A percentile compares a stretch with the other conserved stretches of the same genome.
phyloP scores from a whole-genome alignment of 2,113 vertebrate genomes.

The Tringa solitaria region DNA sequence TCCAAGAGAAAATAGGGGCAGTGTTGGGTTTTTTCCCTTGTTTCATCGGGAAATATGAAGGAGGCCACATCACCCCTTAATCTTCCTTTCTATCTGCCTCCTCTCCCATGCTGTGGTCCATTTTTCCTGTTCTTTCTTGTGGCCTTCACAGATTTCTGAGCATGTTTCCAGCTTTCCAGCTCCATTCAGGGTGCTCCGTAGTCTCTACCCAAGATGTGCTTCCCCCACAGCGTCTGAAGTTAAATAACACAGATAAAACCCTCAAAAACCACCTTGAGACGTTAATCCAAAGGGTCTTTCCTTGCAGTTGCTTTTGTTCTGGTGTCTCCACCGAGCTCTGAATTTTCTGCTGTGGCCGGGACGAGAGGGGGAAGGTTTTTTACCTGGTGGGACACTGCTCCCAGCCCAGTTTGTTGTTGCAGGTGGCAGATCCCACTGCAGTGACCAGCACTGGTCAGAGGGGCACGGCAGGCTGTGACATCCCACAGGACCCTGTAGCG shows the following conservation, averaged over 20 bases:
- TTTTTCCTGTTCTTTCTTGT: not conserved
- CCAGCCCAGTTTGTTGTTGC: not conserved
- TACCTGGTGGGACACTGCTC: not conserved
- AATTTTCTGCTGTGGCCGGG: not conserved
- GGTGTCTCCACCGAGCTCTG: not conserved
- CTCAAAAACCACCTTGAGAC: not conserved
- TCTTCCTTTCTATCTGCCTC: not conserved
- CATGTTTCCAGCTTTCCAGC: not conserved
- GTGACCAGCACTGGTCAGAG: accelerated
- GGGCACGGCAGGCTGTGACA: accelerated
- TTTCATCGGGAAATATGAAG: not conserved
- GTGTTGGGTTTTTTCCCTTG: not conserved
- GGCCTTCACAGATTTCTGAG: not conserved
- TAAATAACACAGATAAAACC: not conserved
- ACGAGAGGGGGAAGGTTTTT: not conserved
- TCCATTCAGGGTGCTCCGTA: not conserved
- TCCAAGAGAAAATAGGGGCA: not conserved
- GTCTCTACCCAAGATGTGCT: too few relatives aligned
- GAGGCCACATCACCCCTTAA: not conserved
- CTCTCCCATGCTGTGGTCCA: accelerated
- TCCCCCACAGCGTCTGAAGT: not conserved
- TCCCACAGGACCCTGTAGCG: accelerated
- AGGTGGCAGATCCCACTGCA: accelerated
- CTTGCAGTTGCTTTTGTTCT: not conserved
- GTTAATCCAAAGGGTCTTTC: not conserved